These are phyloP conservation scores for Bolborhynchus lineola DNA, from an alignment of 2,113 vertebrate species.

Conservation along the genomic window DNA sequence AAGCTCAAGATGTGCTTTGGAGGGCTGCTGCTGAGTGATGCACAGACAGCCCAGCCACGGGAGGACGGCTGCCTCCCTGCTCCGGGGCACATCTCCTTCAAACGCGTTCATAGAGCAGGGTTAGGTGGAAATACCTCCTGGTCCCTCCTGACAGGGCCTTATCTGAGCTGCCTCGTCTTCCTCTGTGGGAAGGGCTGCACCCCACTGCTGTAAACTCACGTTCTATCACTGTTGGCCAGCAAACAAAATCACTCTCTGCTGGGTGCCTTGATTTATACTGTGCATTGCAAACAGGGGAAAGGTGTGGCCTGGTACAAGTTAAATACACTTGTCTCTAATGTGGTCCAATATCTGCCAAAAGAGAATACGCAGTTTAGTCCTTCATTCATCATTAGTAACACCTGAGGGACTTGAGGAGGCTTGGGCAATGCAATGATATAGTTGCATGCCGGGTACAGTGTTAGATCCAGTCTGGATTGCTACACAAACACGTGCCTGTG, in stretches of 20 bases:
- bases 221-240: background rate
- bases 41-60: rapidly evolving
- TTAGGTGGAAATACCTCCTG: background rate
- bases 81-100: background rate
- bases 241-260: background rate
- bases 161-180: background rate
- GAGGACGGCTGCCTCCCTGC: background rate
- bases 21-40: background rate
- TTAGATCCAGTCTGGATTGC: background rate
- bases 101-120: background rate
- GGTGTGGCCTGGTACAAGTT: background rate
- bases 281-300: background rate
- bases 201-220: background rate
- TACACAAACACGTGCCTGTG: background rate
- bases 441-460: background rate
- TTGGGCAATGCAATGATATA: background rate
- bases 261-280: background rate
- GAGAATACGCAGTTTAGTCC: background rate
- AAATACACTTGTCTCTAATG: background rate
- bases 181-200: background rate
- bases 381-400: background rate
- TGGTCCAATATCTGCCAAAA: background rate
- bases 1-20: background rate
- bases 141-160: background rate
- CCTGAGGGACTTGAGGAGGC: background rate